Conservation (phyloP, 2,113 vertebrate genomes). For the Hydropotes inermis region DNA sequence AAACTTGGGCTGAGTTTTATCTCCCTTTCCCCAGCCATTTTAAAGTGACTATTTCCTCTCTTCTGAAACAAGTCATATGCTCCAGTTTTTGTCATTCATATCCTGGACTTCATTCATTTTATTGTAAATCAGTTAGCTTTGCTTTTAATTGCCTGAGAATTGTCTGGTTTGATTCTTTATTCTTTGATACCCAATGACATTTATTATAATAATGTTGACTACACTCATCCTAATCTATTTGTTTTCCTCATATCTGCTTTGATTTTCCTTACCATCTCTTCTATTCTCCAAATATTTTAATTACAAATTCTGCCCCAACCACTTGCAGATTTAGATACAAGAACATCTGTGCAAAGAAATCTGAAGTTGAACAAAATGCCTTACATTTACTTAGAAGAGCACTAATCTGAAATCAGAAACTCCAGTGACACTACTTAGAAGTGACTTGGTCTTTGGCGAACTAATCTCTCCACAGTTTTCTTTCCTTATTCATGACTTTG, state of each 20-base stretch:
- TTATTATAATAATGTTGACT: not conserved
- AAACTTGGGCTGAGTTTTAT: not conserved
- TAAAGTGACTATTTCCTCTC: not conserved
- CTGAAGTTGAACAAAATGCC: not conserved
- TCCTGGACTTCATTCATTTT: not conserved
- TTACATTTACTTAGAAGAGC: not conserved
- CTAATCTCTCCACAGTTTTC: not conserved
- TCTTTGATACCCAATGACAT: not conserved
- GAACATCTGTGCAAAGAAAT: not conserved
- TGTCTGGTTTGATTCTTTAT: not conserved
- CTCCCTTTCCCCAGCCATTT: not conserved
- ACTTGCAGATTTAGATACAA: not conserved
- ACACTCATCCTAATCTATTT: not conserved
- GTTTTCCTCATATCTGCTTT: not conserved
- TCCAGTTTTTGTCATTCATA: not conserved
- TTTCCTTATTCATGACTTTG: not conserved
- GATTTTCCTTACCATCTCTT: not conserved
- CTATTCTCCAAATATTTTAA: not conserved
- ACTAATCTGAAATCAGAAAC: not conserved
- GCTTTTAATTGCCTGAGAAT: not conserved
- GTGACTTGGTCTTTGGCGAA: not conserved
- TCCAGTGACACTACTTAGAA: not conserved
- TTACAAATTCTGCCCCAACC: not conserved
- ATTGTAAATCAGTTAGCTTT: not conserved
- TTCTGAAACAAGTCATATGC: not conserved